Conservation (phyloP, 1,140 invertebrate genomes). For the Halictus rubicundus region DNA sequence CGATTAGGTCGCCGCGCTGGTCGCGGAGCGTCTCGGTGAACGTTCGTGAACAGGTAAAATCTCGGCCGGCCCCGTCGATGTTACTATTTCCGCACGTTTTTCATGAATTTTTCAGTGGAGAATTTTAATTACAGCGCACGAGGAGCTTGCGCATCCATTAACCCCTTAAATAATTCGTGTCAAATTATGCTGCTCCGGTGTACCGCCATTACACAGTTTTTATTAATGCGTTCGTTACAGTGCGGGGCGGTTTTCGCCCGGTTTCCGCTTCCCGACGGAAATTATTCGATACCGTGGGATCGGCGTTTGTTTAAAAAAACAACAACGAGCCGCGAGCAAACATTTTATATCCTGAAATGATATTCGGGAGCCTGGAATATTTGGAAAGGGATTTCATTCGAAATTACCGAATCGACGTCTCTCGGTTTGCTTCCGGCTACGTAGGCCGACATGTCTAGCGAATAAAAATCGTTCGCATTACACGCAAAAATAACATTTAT, state of each 20-base stretch:
- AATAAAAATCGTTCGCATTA: too few relatives aligned
- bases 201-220: background rate
- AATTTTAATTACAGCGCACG: background rate
- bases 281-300: background rate
- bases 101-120: constrained; percentile 23
- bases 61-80: background rate
- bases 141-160: background rate
- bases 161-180: background rate
- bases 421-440: too few relatives aligned
- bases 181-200: background rate
- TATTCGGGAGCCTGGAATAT: too few relatives aligned
- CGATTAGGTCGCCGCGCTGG: background rate
- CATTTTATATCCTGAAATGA: background rate
- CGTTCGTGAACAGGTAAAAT: background rate
- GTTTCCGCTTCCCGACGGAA: background rate
- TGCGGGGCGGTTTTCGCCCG: too few relatives aligned
- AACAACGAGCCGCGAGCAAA: background rate
- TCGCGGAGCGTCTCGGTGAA: background rate
- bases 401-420: too few relatives aligned
- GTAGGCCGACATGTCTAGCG: too few relatives aligned
- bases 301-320: background rate
- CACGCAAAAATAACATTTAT: too few relatives aligned
- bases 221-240: background rate
- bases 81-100: constrained; percentile 7
- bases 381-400: too few relatives aligned